Base-by-base conservation (phyloP, 2,888 invertebrate species). In the Parthenolecanium corni region DNA sequence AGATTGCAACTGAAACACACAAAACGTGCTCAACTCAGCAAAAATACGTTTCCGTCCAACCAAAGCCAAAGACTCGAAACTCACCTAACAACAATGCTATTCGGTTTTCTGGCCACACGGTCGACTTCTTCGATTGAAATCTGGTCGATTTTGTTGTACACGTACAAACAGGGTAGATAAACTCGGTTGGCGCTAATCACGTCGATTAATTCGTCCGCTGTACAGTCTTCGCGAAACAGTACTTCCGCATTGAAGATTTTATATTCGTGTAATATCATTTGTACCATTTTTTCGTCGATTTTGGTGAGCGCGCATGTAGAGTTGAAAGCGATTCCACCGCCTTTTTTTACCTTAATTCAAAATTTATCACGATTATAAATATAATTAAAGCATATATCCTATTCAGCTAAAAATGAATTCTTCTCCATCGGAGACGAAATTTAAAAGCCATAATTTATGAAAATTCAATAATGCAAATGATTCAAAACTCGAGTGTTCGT, bases 131-230 rank as follows among this genome's bases (percentile, higher is more conserved):
- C 97, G 68, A 99, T 93, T 56, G 96, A 92, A 71, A 98, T 92
- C 78, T 98, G 96, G 82, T 99, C 98, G 70, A 98, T 94, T 81
- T 99, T 99, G 77, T 99, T 99, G 78, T 97, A 98, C 62, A 97
- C 94, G 77, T 97, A 98, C 62, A 99, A 76, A 74, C 98, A 99
- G 61, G 96, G 94, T 72, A 98, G 79, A 76, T 97, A 96, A 31
- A 92, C 89, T 67, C 96, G 82, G 77, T 94, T 96, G 11, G 89
- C 95, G 56, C 90, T 86, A 69, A 99, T 93, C 58, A 98, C 95
- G 77, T 99, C 98, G 68, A 99, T 97, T 71, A 99, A 81, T 72
- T 98, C 97, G 75, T 98, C 98, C 0, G 92, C 84, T 1, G 85
- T 85, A 72, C 89, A 90, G 75, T 99, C 97, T 73, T 98, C 97